phyloP scores from a whole-genome alignment of 1,140 invertebrate species.

The Heliconius hewitsoni region DNA sequence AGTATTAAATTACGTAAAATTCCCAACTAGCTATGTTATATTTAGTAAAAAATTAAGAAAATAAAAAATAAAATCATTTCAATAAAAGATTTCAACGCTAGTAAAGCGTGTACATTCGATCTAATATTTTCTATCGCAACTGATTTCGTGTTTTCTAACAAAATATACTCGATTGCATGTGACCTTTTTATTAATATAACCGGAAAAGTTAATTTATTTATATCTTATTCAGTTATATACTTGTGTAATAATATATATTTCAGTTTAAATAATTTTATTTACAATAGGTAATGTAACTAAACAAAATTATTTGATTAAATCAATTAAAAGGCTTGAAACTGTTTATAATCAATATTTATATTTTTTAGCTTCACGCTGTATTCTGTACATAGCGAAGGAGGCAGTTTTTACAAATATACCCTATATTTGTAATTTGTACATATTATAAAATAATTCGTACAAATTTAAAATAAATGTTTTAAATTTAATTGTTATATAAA shows the following conservation, averaged over 20 bases:
- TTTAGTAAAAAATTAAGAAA: background rate
- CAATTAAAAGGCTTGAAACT: background rate
- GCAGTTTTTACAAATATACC: too few species aligned
- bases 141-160: background rate
- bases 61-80: background rate
- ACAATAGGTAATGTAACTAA: background rate
- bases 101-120: conserved; percentile 2
- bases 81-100: conserved; percentile 14
- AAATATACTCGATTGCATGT: background rate
- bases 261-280: background rate
- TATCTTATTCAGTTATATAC: background rate
- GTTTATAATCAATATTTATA: background rate
- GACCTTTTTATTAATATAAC: conserved; percentile 25
- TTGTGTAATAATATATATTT: background rate
- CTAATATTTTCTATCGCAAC: background rate
- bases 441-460: too few species aligned
- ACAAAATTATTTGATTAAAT: background rate
- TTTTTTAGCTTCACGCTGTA: too few species aligned
- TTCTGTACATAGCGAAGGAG: too few species aligned
- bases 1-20: too few species aligned
- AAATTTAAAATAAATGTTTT: too few species aligned
- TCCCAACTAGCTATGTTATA: too few species aligned
- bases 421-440: too few species aligned
- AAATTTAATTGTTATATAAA: too few species aligned
- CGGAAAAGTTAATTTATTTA: conserved; percentile 22